Evolutionary conservation across 2,888 invertebrate genomes (phyloP).

Genomic region (Athetis lepigone): DNA sequence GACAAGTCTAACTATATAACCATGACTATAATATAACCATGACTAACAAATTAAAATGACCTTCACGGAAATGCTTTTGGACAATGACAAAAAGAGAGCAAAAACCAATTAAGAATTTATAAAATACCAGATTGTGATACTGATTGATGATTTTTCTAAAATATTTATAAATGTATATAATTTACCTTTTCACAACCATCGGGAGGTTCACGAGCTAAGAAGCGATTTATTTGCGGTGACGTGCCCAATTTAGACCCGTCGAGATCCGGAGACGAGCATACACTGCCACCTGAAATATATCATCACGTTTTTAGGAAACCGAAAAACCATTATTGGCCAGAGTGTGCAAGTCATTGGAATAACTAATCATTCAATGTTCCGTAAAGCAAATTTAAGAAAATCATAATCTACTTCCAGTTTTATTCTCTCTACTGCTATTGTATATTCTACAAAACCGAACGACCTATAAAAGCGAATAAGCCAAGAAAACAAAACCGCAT

Average conservation of each 20-base stretch:
- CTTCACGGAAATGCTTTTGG: not conserved
- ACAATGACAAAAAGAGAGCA: not conserved
- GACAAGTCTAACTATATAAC: no score
- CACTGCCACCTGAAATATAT: conserved; percentile 92
- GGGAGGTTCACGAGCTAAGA: conserved; percentile 96
- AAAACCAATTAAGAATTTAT: not conserved
- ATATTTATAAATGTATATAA: not conserved
- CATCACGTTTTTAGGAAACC: conserved; percentile 29
- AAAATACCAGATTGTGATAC: not conserved
- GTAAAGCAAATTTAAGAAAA: conserved; percentile 45
- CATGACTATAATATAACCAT: no score
- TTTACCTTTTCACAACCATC: conserved; percentile 96
- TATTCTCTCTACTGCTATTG: conserved; percentile 46
- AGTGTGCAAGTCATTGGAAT: not conserved
- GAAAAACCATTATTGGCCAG: not conserved
- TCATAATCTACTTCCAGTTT: conserved; percentile 31
- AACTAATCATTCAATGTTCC: conserved; percentile 27
- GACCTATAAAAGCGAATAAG: conserved; percentile 57
- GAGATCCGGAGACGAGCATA: conserved; percentile 94
- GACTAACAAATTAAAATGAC: not conserved
- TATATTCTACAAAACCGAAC: conserved; percentile 41
- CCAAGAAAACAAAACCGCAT: conserved; percentile 66
- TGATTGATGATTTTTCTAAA: not conserved
- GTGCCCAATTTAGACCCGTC: conserved; percentile 93
- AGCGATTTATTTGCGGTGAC: conserved; percentile 96